Evolutionary conservation across 1,140 invertebrate species (phyloP), one percentile per base, ranked within the genome.

Genomic region (Drosophila triauraria): DNA sequence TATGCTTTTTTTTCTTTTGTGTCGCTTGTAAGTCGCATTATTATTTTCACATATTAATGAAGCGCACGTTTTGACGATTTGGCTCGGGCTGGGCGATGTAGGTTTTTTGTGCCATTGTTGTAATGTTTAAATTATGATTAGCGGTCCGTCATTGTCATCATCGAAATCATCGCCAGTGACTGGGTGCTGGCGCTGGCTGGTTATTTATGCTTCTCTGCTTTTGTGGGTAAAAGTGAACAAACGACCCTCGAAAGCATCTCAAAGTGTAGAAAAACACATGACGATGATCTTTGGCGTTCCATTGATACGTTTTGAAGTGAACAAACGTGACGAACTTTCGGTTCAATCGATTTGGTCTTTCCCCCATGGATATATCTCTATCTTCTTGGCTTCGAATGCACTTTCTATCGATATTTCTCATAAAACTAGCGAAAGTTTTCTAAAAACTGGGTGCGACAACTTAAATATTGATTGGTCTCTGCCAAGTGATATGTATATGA

Each of bases 21-120:
- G 60, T 63, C 30, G 32, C 60, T 38, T 58, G 25, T 46, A 50
- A 48, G 43, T 77, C 48, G 42, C 27, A 65, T 86, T 86, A 79
- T 85, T 85, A 82, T 87, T 88, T 87, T 84, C 85, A 78, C 83
- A 87, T 86, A 87, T 87, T 87, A 83, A 78, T 80, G 62, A 74
- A 76, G 69, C 79, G 68, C 82, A 88, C 85, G 84, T 88, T 88
- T 88, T 57, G 69, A 51, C 62, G 46, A 78, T 83, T 83, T 74
- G 47, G 12, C 54, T 67, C 17, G 61, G 20, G 48, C 32, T 75
- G 53, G 32, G 40, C 17, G 27, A n/a, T 56, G 27, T 43, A 53
- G 38, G 15, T 51, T 60, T 40, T 50, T 67, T 42, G 50, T 47
- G 35, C n/a, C 56, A 51, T 82, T 88, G 63, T 78, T 83, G 84